Base-by-base conservation (phyloP, 2,888 invertebrate genomes). In the Melanostoma scalare region DNA sequence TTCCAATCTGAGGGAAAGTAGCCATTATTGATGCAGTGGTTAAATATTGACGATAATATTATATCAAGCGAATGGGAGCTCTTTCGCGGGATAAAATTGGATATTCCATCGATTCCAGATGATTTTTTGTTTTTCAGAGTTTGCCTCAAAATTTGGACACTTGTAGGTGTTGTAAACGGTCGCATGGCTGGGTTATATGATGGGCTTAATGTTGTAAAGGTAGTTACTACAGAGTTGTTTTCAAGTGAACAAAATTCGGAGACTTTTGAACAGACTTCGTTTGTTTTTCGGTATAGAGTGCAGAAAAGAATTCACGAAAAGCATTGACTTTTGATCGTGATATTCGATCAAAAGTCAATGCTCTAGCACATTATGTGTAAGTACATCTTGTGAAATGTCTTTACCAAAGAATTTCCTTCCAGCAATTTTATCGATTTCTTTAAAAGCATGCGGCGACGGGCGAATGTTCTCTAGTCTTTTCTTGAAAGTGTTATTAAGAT, bases 251-350 rank as follows among this genome's bases (percentile, higher is more conserved):
- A 48, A 52, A 20, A 20, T n/a, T 33, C 33, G 5, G 2, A 4
- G 31, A 52, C 52, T n/a, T 33, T 52, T 4, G n/a, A 33, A 3
- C 5, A 4, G 4, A 33, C 33, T 33, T 56, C 40, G 40, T 56
- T 40, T 2, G 56, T 33, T 50, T 33, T 31, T 48, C 48, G 2
- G 48, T 50, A 5, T 50, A 50, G 0, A 55, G 20, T 20, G 48
- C 30, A 8, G 48, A 63, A 30, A 61, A 61, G 20, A 61, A 61
- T 30, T 48, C 36, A 35, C n/a, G 10, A 20, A 46, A 61, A 6
- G 61, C 61, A 20, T 36, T 61, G 2, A 61, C 36, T 61, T 61
- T 61, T 35, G 33, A 61, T 10, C 33, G 61, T n/a, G n/a, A n/a
- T n/a, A n/a, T n/a, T n/a, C n/a, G n/a, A n/a, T n/a, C n/a, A n/a